These are phyloP conservation scores for Diploscapter pachys DNA, from an alignment of 1,140 invertebrate genomes.

Conservation along the genomic window DNA sequence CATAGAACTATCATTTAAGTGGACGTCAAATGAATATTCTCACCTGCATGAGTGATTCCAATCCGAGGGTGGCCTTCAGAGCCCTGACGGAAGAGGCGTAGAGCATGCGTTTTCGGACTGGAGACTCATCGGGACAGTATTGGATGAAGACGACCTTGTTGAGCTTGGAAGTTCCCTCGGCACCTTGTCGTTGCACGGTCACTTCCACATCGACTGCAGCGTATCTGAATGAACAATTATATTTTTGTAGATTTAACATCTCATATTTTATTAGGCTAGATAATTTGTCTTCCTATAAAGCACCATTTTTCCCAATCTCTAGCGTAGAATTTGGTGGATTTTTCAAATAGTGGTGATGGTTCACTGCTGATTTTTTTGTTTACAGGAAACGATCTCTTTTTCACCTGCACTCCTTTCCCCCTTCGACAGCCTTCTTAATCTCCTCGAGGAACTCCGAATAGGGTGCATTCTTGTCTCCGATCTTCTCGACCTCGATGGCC, in stretches of 20 bases:
- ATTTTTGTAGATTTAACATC: not conserved
- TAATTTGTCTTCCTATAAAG: not conserved
- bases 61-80: conserved; percentile 55
- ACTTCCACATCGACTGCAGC: conserved; percentile 58
- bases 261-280: not conserved
- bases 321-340: no score
- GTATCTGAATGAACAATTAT: conserved; percentile 33
- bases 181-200: conserved; percentile 52
- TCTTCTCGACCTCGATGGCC: conserved; percentile 58
- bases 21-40: no score
- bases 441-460: conserved; percentile 58
- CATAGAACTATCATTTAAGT: no score
- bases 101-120: conserved; percentile 57
- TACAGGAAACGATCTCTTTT: not conserved
- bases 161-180: conserved; percentile 48
- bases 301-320: no score
- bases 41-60: conserved; percentile 55
- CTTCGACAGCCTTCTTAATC: conserved; percentile 51
- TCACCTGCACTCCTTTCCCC: conserved; percentile 53
- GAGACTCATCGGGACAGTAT: conserved; percentile 59
- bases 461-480: conserved; percentile 56
- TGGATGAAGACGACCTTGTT: conserved; percentile 58
- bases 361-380: no score
- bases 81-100: conserved; percentile 59
- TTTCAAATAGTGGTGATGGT: no score